Evolutionary conservation across 2,888 invertebrate genomes (phyloP).

Genomic region (Stenurella melanura): DNA sequence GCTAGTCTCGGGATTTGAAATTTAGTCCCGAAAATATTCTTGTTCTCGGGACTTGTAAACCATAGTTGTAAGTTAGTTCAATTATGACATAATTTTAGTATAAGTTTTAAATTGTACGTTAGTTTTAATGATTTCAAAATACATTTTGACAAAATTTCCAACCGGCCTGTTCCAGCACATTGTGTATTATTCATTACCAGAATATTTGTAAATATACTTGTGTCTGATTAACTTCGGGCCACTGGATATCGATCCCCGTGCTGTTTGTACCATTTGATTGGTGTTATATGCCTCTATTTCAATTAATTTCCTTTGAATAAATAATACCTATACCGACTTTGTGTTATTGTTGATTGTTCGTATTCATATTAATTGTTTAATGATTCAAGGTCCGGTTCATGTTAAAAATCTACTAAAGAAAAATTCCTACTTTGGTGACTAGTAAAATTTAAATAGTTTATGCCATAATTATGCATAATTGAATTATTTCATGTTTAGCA

Average conservation of each 20-base stretch:
- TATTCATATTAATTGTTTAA: conserved; percentile 7
- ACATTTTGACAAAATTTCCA: no score
- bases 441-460: background rate
- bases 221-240: conserved; percentile 14
- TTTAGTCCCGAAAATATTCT: no score
- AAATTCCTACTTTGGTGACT: background rate
- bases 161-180: background rate
- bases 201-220: conserved; percentile 19
- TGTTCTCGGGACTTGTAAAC: no score
- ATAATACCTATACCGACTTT: background rate
- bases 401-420: background rate
- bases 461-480: background rate
- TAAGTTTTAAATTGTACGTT: no score
- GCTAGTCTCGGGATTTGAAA: no score
- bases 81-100: no score
- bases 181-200: background rate
- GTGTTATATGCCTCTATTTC: background rate
- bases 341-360: background rate
- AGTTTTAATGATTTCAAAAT: no score
- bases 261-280: conserved; percentile 1
- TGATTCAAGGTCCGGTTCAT: background rate
- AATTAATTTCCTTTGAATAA: conserved; percentile 22
- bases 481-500: background rate
- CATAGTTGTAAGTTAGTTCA: no score
- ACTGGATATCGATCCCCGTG: background rate